Conservation (phyloP, 2,888 invertebrate species). For the Lomographa bimaculata region DNA sequence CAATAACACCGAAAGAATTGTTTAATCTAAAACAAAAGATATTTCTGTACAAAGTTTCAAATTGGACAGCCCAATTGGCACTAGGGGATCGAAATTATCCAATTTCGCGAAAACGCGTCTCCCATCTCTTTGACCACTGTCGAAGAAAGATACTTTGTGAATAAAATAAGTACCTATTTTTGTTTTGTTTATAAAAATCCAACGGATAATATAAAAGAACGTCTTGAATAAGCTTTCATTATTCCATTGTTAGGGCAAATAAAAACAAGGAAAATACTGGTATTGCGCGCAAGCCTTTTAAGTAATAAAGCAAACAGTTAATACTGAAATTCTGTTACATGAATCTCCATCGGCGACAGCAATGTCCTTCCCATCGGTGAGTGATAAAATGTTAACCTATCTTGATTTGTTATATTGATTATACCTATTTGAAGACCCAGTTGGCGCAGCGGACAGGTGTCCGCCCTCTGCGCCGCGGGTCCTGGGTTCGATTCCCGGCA, state of each 20-base stretch:
- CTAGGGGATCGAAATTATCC: constrained; percentile 42
- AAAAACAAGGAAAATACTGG: constrained; percentile 5
- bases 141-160: constrained; percentile 36
- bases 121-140: constrained; percentile 42
- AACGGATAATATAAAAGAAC: constrained; percentile 38
- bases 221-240: constrained; percentile 35
- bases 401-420: no score
- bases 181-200: constrained; percentile 37
- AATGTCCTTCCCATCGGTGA: no score
- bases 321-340: neutral
- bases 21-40: constrained; percentile 26
- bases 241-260: constrained; percentile 23
- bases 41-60: constrained; percentile 33
- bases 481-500: no score
- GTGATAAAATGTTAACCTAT: no score
- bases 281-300: neutral
- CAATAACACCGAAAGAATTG: constrained; percentile 11
- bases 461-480: no score
- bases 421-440: no score
- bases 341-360: no score
- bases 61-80: constrained; percentile 37
- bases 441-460: no score
- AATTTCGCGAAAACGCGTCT: constrained; percentile 37
- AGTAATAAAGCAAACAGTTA: neutral
- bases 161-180: constrained; percentile 38